Evolutionary conservation across 2,113 vertebrate genomes (phyloP).

Genomic region (Plecotus auritus): DNA sequence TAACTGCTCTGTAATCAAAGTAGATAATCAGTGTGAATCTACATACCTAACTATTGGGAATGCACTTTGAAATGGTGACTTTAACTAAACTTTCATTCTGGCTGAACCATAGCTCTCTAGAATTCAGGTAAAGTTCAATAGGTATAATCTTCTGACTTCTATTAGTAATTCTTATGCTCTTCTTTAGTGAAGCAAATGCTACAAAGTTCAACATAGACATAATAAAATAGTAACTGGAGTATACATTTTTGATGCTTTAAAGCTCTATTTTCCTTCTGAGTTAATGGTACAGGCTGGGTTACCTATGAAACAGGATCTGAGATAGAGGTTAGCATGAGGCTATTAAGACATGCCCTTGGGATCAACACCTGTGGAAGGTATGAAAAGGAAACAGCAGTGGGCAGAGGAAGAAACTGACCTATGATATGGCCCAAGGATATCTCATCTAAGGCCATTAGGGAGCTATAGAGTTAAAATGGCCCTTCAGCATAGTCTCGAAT

Average conservation of each 20-base stretch:
- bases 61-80: neutral
- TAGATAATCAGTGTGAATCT: neutral
- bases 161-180: neutral
- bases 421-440: neutral
- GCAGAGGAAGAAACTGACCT: neutral
- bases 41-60: neutral
- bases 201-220: neutral
- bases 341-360: neutral
- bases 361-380: neutral
- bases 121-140: neutral
- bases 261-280: conserved; percentile 27
- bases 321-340: neutral
- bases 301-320: neutral
- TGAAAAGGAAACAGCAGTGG: neutral
- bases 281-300: neutral
- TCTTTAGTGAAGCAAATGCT: conserved; percentile 19
- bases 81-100: conserved; percentile 4
- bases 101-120: neutral
- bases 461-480: neutral
- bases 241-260: neutral
- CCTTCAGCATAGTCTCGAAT: neutral
- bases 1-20: neutral
- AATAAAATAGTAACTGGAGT: neutral
- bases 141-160: neutral
- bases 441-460: neutral